Percentiles rank a stretch among this genome's conserved stretches.
Evolutionary conservation across 2,113 vertebrate genomes (phyloP).

Genomic region (Antidorcas marsupialis): DNA sequence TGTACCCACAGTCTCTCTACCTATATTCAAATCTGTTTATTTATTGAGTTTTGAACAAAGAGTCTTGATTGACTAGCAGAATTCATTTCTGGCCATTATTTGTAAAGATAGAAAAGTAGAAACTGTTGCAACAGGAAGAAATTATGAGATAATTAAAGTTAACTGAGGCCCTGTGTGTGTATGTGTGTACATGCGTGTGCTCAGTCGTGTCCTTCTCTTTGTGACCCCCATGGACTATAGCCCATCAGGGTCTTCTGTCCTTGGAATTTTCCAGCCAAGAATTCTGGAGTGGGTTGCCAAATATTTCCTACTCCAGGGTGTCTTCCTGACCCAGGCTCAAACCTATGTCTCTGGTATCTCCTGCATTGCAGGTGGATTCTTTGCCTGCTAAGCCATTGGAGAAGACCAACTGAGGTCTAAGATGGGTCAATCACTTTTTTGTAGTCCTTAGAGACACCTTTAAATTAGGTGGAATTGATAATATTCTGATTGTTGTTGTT

Average conservation of each 20-base stretch:
- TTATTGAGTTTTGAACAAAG: background rate
- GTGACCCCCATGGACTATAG: background rate
- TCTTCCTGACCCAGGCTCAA: background rate
- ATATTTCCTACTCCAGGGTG: background rate
- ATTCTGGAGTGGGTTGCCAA: background rate
- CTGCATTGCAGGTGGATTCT: background rate
- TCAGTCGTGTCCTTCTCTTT: background rate
- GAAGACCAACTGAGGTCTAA: background rate
- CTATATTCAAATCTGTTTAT: background rate
- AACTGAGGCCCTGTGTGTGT: background rate
- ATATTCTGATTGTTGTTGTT: background rate
- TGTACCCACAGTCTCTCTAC: background rate
- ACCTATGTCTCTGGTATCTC: background rate
- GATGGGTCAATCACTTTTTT: background rate
- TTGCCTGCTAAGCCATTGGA: background rate
- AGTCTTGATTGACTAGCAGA: background rate
- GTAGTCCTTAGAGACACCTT: background rate
- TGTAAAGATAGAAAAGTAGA: background rate
- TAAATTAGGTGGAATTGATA: background rate
- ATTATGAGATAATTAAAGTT: background rate
- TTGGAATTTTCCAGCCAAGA: background rate
- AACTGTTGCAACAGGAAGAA: background rate
- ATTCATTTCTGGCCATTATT: background rate
- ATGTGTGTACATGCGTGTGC: accelerated
- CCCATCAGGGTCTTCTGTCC: background rate